A percentile compares a stretch with the other conserved stretches of the same genome.
Conservation (phyloP, 2,113 vertebrate genomes). For the Bubo scandiacus region DNA sequence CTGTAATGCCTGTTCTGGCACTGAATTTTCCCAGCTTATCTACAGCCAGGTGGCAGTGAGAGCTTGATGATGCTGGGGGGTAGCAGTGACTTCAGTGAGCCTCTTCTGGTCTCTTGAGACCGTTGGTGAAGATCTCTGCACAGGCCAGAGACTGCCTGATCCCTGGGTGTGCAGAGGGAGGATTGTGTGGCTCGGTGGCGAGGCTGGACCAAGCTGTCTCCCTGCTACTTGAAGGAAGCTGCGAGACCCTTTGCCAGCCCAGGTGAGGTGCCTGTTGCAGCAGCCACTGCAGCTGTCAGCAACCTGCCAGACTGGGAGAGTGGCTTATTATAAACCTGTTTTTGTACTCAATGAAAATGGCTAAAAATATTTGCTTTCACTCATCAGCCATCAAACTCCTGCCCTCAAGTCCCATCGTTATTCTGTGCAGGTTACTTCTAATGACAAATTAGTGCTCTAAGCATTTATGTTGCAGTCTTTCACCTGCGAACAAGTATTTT, state of each 20-base stretch:
- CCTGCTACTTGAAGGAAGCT: too few relatives aligned
- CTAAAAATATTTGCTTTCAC: neutral
- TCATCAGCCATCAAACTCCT: neutral
- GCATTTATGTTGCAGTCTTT: neutral
- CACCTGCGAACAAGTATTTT: neutral
- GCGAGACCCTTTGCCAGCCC: neutral
- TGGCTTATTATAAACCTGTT: neutral
- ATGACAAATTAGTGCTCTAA: neutral
- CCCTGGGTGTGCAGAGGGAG: rapidly evolving
- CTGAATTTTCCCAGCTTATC: neutral
- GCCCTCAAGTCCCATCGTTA: neutral
- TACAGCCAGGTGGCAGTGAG: neutral
- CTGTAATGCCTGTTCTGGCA: neutral
- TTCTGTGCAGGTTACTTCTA: neutral
- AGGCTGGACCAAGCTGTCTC: neutral
- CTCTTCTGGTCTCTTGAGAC: too few relatives aligned
- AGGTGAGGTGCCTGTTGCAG: neutral
- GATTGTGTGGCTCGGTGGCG: rapidly evolving
- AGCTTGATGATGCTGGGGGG: neutral
- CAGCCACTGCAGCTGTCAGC: neutral
- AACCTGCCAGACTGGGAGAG: neutral
- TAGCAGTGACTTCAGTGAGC: neutral
- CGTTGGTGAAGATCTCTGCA: neutral
- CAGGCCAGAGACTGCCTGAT: neutral
- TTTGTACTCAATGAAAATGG: neutral